Evolutionary conservation across 1,140 invertebrate genomes (phyloP), one percentile per base, ranked within the genome.

Genomic region (Linepithema humile): DNA sequence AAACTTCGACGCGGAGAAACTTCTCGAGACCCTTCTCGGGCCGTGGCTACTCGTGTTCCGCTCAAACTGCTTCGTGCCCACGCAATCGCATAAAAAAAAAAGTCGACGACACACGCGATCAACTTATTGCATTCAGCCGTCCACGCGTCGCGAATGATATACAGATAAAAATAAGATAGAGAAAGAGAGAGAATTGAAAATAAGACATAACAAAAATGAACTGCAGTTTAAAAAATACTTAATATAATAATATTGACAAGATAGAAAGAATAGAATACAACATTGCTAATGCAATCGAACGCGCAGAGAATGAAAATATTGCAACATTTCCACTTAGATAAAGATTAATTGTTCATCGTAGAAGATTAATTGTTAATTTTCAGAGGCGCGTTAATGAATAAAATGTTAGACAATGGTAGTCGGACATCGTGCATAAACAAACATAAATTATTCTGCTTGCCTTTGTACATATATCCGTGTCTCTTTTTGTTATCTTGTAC

Each of bases 11-110:
- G 1, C 10, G n/a, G 4, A 70, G 48, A 15, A 43, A 38, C 32
- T 69, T 69, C 48, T 40, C 23, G 35, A 12, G 40, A 7, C 32
- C 15, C 23, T 53, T 67, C 23, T 53, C 29, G 43, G 6, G 15
- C 3, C 17, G 1, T 15, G 60, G 60, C 74, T 78, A 78, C 62
- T 53, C 7, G 75, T 55, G 75, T 78, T 78, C 62, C 62, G 62
- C 75, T 69, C 48, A 45, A 65, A 53, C 2, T 35, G 62, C 10
- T 38, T 53, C 60, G 62, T 77, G 73, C 15, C 23, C n/a, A n/a
- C n/a, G n/a, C n/a, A n/a, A n/a, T n/a, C n/a, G n/a, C n/a, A n/a
- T n/a, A n/a, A n/a, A n/a, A n/a, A n/a, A n/a, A n/a, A n/a, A n/a
- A n/a, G n/a, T n/a, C n/a, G n/a, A 15, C 57, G 57, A 0, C 38